These are phyloP conservation scores for Botrylloides violaceus DNA, from an alignment of 23 tunicate genomes.

Conservation along the genomic window DNA sequence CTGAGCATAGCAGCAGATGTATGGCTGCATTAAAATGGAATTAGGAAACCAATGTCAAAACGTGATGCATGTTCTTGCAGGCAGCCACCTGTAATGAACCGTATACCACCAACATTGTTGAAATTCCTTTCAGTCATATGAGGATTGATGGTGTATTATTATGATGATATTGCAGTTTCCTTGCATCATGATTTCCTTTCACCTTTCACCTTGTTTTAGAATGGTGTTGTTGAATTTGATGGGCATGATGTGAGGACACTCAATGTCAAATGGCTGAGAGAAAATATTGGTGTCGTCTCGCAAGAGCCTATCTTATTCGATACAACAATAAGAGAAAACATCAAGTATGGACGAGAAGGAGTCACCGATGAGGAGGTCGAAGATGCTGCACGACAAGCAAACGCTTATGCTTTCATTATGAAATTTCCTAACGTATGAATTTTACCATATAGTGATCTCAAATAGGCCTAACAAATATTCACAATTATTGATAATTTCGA, in stretches of 20 bases:
- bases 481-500: background rate
- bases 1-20: too few relatives aligned
- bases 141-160: too few relatives aligned
- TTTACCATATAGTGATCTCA: background rate
- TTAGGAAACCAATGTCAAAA: too few relatives aligned
- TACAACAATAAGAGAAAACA: conserved; percentile 80
- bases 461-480: background rate
- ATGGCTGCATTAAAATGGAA: too few relatives aligned
- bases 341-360: conserved; percentile 76
- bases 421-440: conserved; percentile 66
- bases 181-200: too few relatives aligned
- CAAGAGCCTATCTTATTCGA: conserved; percentile 96
- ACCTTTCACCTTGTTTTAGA: conserved; percentile 24
- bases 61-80: too few relatives aligned
- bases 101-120: too few relatives aligned
- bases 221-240: conserved; percentile 62
- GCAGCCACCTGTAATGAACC: too few relatives aligned
- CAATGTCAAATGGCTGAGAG: conserved; percentile 83
- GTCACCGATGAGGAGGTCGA: conserved; percentile 67
- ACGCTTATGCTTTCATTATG: conserved; percentile 94
- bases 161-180: too few relatives aligned
- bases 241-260: conserved; percentile 77
- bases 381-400: conserved; percentile 82
- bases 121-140: too few relatives aligned
- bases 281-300: conserved; percentile 92